Percentiles rank a stretch among this genome's conserved stretches.
These are phyloP conservation scores for Micronycteris hirsuta DNA, from an alignment of 2,113 vertebrate species.

Conservation along the genomic window DNA sequence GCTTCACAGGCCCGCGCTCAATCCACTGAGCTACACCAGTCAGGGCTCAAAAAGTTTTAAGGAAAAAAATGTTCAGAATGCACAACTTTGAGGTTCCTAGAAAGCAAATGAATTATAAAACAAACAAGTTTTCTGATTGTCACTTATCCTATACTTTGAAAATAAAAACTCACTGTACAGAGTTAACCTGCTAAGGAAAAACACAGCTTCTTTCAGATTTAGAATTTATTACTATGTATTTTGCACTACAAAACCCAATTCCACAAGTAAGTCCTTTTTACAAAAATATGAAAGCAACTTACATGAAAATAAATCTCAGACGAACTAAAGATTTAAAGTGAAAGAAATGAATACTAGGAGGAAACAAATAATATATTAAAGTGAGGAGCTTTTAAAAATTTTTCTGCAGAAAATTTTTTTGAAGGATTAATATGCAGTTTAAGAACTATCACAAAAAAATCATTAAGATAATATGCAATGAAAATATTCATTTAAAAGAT, in stretches of 20 bases:
- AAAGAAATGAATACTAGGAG: neutral
- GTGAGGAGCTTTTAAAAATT: neutral
- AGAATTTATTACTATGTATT: neutral
- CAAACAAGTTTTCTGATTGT: constrained; percentile 1
- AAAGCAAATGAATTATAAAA: neutral
- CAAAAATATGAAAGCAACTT: neutral
- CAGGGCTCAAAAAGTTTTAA: too few relatives aligned
- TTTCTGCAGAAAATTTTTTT: neutral
- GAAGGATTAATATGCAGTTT: constrained; percentile 6
- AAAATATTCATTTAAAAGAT: neutral
- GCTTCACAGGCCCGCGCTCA: too few relatives aligned
- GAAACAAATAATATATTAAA: neutral
- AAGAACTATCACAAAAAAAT: neutral
- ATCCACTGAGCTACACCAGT: too few relatives aligned
- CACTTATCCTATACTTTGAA: neutral
- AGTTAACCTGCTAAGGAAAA: constrained; percentile 5
- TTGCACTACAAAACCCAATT: neutral
- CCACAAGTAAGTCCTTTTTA: neutral
- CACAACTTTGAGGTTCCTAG: neutral
- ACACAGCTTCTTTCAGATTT: neutral
- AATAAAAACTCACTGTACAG: neutral
- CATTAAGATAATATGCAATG: neutral
- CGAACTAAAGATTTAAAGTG: neutral
- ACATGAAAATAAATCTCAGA: neutral
- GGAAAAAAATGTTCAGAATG: neutral